These are phyloP conservation scores for Isaurus tuberculatus DNA, from an alignment of 92 coral and sea anemone genomes.

Conservation along the genomic window DNA sequence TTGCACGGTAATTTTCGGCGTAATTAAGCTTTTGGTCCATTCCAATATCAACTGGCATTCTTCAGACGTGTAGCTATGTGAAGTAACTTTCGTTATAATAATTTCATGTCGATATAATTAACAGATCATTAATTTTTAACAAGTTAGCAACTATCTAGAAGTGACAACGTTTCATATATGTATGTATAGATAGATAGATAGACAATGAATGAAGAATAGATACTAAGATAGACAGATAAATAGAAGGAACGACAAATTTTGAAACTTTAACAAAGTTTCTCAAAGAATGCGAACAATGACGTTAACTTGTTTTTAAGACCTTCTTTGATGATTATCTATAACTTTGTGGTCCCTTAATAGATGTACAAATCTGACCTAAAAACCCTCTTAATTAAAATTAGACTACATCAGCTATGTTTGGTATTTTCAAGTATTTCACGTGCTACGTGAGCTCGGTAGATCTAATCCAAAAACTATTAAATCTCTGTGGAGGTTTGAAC, in stretches of 20 bases:
- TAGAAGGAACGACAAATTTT: too few relatives aligned
- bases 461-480: background rate
- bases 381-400: background rate
- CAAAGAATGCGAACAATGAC: background rate
- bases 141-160: background rate
- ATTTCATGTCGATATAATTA: background rate
- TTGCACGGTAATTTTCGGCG: background rate
- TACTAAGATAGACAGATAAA: too few relatives aligned
- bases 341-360: background rate
- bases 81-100: background rate
- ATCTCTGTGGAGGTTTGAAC: background rate
- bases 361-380: background rate
- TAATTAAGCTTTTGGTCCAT: background rate
- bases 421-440: background rate
- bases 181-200: background rate
- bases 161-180: background rate
- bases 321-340: background rate
- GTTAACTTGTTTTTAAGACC: background rate
- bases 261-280: background rate
- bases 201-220: too few relatives aligned
- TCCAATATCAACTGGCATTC: background rate
- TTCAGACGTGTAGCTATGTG: background rate
- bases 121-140: background rate
- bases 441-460: background rate
- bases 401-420: background rate